Percentiles rank a stretch among this genome's conserved stretches.
Evolutionary conservation across 2,113 vertebrate genomes (phyloP).

Genomic region (Steatornis caripensis): DNA sequence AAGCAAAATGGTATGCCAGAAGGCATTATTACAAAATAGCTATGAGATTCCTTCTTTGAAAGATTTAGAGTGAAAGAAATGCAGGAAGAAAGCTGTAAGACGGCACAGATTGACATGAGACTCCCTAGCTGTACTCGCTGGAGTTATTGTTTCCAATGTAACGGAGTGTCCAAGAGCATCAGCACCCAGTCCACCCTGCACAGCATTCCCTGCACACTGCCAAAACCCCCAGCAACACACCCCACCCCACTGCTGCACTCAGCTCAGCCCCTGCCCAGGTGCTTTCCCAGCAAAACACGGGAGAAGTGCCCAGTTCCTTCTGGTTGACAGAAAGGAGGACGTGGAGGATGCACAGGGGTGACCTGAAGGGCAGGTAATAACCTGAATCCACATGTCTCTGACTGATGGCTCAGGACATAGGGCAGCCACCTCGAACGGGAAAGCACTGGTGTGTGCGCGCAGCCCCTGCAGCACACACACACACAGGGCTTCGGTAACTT

Average conservation of each 20-base stretch:
- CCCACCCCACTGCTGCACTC: background rate
- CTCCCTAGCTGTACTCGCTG: background rate
- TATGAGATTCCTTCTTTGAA: background rate
- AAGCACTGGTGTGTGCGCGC: background rate
- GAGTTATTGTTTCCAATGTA: background rate
- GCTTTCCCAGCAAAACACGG: background rate
- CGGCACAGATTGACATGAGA: background rate
- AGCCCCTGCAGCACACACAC: background rate
- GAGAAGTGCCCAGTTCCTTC: background rate
- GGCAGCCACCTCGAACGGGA: background rate
- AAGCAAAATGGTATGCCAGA: slow-evolving; percentile 2
- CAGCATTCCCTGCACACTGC: fast-evolving
- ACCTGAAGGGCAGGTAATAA: background rate
- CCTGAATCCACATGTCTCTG: fast-evolving
- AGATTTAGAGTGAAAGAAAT: background rate
- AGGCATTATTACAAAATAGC: slow-evolving; percentile 35
- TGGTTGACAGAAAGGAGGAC: background rate
- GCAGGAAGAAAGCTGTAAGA: background rate
- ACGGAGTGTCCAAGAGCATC: background rate
- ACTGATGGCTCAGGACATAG: background rate
- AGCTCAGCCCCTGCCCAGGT: background rate
- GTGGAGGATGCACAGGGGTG: background rate
- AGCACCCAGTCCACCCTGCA: fast-evolving
- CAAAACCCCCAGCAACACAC: background rate
- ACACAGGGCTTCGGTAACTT: background rate